Conservation (phyloP, 2,113 vertebrate genomes). For the Crotalus horridus region DNA sequence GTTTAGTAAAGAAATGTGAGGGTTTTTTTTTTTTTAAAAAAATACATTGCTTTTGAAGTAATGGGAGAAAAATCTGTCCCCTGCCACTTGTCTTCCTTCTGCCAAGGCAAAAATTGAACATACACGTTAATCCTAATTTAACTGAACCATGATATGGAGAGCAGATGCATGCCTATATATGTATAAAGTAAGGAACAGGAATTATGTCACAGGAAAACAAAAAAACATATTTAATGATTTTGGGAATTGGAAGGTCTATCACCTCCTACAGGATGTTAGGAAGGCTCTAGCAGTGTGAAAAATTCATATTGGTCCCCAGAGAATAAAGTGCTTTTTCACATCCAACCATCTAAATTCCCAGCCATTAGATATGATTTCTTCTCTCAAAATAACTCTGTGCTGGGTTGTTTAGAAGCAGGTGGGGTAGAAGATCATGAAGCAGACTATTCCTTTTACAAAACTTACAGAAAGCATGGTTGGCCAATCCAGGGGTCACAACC, state of each 20-base stretch:
- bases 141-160: neutral
- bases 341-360: slow-evolving; percentile 40
- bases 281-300: slow-evolving; percentile 37
- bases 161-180: neutral
- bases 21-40: neutral
- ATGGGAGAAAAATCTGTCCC: neutral
- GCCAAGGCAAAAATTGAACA: neutral
- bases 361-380: slow-evolving; percentile 28
- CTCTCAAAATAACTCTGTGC: slow-evolving; percentile 29
- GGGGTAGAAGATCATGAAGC: neutral
- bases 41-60: neutral
- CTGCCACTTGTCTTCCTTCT: neutral
- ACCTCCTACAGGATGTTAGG: slow-evolving; percentile 34
- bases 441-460: slow-evolving; percentile 32
- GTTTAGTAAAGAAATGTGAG: neutral
- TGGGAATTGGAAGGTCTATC: neutral
- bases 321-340: slow-evolving; percentile 49
- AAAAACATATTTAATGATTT: neutral
- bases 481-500: neutral
- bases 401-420: slow-evolving; percentile 34
- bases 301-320: slow-evolving; percentile 52
- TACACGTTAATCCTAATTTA: neutral
- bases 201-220: neutral
- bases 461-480: slow-evolving; percentile 7
- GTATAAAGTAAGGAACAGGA: neutral